Base-by-base conservation (phyloP, 2,888 invertebrate species). In the Phragmatobia fuliginosa region DNA sequence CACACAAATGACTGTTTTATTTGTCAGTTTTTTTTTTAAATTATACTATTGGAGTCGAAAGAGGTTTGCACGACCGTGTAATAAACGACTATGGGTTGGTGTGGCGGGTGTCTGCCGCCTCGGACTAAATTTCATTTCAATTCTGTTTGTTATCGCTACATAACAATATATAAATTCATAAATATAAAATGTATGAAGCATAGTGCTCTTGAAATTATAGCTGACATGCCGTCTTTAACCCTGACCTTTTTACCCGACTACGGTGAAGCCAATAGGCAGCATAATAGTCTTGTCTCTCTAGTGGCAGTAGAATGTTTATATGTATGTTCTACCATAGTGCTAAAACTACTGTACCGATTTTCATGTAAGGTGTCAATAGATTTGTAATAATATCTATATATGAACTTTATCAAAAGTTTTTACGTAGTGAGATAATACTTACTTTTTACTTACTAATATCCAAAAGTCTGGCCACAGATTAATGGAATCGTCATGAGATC, bases 191-290 rank as follows among this genome's bases (percentile, higher is more conserved):
- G 14, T 21, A 8, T 21, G 21, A 16, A 62, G 38, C 10, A n/a
- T n/a, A n/a, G 18, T 16, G 62, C 41, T 21, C 28, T 56, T 28
- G 28, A 56, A 56, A 11, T 28, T 3, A 56, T 28, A 56, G 41
- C 41, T 31, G 41, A 21, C 31, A 28, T 38, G n/a, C 21, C 16
- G 33, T 31, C 25, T 56, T 28, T 28, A 25, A 28, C 65, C 56
- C 56, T 56, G 65, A 65, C 56, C 56, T 56, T 65, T 18, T 33
- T 32, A n/a, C n/a, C n/a, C n/a, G n/a, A n/a, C n/a, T n/a, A n/a
- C n/a, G n/a, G n/a, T n/a, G n/a, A n/a, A n/a, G n/a, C n/a, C n/a
- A n/a, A n/a, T n/a, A n/a, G n/a, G n/a, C n/a, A n/a, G n/a, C n/a
- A n/a, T n/a, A n/a, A n/a, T n/a, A n/a, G n/a, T n/a, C n/a, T n/a